Evolutionary conservation across 2,797 vertebrate species (phyloP).

Genomic region (Scyliorhinus canicula): DNA sequence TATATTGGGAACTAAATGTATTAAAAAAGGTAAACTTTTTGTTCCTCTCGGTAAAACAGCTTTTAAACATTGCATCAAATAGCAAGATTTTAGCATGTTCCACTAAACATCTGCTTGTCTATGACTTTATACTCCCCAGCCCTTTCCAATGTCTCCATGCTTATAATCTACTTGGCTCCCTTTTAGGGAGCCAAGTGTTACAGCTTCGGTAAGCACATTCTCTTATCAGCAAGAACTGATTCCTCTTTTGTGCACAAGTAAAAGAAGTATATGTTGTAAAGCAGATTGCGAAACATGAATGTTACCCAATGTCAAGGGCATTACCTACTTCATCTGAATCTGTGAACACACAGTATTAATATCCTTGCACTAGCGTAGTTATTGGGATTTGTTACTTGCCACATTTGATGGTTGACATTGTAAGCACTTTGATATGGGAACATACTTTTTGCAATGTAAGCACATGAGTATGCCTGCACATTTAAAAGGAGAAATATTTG

Average conservation of each 20-base stretch:
- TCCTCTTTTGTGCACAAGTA: neutral
- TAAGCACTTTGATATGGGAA: constrained; percentile 15
- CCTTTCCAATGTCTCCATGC: neutral
- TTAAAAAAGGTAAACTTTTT: too few species aligned
- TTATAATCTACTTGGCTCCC: neutral
- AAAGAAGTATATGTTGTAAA: neutral
- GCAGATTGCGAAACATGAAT: neutral
- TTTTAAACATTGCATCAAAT: neutral
- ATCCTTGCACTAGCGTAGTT: neutral
- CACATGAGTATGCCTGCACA: neutral
- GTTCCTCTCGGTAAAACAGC: neutral
- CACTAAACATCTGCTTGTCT: neutral
- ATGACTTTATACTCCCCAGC: neutral
- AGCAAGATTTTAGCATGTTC: neutral
- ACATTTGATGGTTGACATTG: constrained; percentile 15
- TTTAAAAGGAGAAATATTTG: constrained; percentile 27
- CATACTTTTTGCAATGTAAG: neutral
- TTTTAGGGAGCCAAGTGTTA: neutral
- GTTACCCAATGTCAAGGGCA: neutral
- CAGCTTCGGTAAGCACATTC: neutral
- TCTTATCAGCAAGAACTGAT: neutral
- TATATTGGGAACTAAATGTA: too few species aligned
- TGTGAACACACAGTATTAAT: neutral
- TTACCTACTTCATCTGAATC: neutral
- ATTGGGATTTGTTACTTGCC: constrained; percentile 15